Conservation (phyloP, 2,113 vertebrate genomes). For the Nestor notabilis region DNA sequence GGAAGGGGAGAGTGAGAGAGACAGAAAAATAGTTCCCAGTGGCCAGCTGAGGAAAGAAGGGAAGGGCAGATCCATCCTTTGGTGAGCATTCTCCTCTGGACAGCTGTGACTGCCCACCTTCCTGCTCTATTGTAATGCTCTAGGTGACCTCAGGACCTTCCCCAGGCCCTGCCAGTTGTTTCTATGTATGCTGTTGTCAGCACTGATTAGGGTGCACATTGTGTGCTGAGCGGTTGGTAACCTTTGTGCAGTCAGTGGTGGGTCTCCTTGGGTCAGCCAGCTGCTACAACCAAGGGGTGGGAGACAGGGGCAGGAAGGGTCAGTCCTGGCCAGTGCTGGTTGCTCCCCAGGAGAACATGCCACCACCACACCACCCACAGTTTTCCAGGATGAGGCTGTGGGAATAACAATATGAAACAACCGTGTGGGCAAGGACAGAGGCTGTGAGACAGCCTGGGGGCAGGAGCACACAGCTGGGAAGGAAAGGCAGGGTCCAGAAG, state of each 20-base stretch:
- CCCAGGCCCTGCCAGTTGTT: background rate
- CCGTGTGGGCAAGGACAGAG: background rate
- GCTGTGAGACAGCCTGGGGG: background rate
- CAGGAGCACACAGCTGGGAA: background rate
- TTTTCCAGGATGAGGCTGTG: background rate
- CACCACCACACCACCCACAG: background rate
- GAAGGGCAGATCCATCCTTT: background rate
- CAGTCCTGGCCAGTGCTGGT: background rate
- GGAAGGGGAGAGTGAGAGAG: background rate
- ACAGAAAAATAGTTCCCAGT: background rate
- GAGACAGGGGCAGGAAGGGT: background rate
- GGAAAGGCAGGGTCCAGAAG: background rate
- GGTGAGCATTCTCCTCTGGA: background rate
- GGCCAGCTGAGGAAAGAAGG: background rate
- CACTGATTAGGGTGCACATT: accelerated
- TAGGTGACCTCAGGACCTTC: background rate
- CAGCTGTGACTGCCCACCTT: background rate
- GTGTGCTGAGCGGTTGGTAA: background rate
- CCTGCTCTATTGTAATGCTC: background rate
- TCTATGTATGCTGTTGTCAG: background rate
- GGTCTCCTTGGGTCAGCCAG: background rate
- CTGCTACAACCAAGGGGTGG: accelerated
- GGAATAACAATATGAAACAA: background rate
- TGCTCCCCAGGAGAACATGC: background rate
- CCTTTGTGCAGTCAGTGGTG: background rate